Evolutionary conservation across 2,113 vertebrate genomes (phyloP), one percentile per base, ranked within the genome.

Genomic region (Coptodon rendalli): DNA sequence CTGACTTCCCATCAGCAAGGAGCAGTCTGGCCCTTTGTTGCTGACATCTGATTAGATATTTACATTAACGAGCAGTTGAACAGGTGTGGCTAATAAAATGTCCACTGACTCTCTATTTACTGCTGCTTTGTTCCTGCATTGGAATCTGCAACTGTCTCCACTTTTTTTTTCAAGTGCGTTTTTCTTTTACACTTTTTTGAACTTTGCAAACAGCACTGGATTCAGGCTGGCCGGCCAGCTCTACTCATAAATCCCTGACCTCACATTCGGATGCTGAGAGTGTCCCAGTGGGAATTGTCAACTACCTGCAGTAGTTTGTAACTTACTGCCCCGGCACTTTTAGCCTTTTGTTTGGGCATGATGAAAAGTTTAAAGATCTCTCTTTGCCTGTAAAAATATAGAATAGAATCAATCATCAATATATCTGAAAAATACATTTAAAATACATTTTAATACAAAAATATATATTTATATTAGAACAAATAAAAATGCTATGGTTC

Each of bases 81-180:
- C 63, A 40, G 34, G 36, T 68, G 19, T 24, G n/a, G 3, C 0
- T 68, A 68, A 40, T 68, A 68, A 68, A 68, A 22, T 68, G 19
- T 68, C 43, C 19, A 13, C 2, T 13, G 19, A 3, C 19, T 40
- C 9, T 63, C 36, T 68, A 68, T 40, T 40, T 68, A 22, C 63
- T 40, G 61, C 11, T 66, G 63, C 34, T 68, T 40, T 63, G 31
- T n/a, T 63, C 59, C 6, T 63, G 31, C 66, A 71, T 5, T n/a
- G 52, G 9, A 53, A n/a, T 9, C 66, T 43, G 66, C 38, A 71
- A 14, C 66, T 71, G 3, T 71, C n/a, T 24, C 1, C 66, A 43
- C 0, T 36, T 66, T 66, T 36, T 36, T 66, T 8, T 1, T 5
- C 1, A 0, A 66, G 36, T 9, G 19, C 1, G 0, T 68, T 68